Conservation (phyloP, 2,797 vertebrate species). For the Etheostoma nigrum region DNA sequence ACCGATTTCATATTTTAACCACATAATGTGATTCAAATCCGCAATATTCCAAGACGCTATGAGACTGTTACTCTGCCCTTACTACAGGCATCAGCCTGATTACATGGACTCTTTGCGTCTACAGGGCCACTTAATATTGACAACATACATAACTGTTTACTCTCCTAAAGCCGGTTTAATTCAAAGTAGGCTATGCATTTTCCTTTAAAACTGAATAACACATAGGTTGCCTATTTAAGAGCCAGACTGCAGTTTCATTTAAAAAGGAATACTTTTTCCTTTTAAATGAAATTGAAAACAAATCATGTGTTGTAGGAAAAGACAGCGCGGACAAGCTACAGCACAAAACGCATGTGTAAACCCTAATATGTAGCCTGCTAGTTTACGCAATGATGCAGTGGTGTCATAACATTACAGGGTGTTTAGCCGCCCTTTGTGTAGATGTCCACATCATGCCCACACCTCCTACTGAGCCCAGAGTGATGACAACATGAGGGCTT, state of each 20-base stretch:
- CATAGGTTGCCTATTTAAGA: background rate
- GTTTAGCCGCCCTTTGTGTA: slow-evolving; percentile 27
- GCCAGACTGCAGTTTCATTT: background rate
- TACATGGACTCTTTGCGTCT: background rate
- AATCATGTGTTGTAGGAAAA: background rate
- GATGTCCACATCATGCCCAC: slow-evolving; percentile 46
- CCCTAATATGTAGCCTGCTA: background rate
- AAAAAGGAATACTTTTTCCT: background rate
- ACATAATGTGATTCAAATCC: slow-evolving; percentile 27
- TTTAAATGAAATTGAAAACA: too few relatives aligned
- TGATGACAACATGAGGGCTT: slow-evolving; percentile 22
- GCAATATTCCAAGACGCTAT: slow-evolving; percentile 2
- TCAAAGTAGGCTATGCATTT: background rate
- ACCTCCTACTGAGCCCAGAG: slow-evolving; percentile 51
- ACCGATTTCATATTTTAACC: background rate
- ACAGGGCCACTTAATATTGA: background rate
- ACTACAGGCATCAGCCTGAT: background rate
- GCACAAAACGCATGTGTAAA: background rate
- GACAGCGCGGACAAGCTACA: background rate
- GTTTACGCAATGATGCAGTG: background rate
- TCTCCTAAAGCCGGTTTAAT: background rate
- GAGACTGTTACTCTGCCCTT: background rate
- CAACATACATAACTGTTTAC: background rate
- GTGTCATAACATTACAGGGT: slow-evolving; percentile 33
- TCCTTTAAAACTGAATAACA: background rate